Base-by-base conservation (phyloP, 2,113 vertebrate genomes). In the Clarias macrocephalus region DNA sequence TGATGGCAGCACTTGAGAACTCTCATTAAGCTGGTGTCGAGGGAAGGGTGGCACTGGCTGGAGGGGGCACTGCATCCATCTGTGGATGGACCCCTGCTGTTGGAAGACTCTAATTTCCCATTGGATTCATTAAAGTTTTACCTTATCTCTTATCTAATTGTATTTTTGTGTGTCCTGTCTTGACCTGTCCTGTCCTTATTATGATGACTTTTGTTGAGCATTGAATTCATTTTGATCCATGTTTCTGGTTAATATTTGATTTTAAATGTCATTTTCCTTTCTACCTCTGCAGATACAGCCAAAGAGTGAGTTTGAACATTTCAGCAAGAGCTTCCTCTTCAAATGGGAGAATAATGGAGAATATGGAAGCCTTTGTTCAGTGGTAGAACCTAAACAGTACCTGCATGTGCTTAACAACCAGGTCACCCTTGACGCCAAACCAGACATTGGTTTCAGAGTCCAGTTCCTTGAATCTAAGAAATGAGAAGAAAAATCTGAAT, bases 361-460 rank as follows among this genome's bases (percentile, higher is more conserved):
- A 3, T 77, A 15, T 19, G 56, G 21, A 30, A 57, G 33, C 30
- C 7, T 89, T 62, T 2, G 76, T 9, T 83, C 88, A 18, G 79
- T 87, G 66, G 79, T 37, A 23, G 7, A 82, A 37, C 86, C 88
- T 42, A 59, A 5, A 5, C 87, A 54, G 56, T 85, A 56, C 77
- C 54, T 85, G 66, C 9, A 0, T 33, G 3, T 80, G 21, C 0
- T 10, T 18, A 0, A 28, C 0, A 10, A 59, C 0, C 25, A 57
- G 9, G 65, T 89, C 30, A 73, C 4, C 9, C 18, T 84, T 33
- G n/a, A 21, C 6, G 0, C n/a, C n/a, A 0, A 23, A 0, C 3
- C 0, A 11, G 0, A 0, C 2, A 0, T 10, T 2, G 0, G 0
- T 37, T 81, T 85, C 28, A 48, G 0, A 60, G 6, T 82, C 12